Conservation (phyloP, 2,113 vertebrate species). For the Actenoides hombroni region DNA sequence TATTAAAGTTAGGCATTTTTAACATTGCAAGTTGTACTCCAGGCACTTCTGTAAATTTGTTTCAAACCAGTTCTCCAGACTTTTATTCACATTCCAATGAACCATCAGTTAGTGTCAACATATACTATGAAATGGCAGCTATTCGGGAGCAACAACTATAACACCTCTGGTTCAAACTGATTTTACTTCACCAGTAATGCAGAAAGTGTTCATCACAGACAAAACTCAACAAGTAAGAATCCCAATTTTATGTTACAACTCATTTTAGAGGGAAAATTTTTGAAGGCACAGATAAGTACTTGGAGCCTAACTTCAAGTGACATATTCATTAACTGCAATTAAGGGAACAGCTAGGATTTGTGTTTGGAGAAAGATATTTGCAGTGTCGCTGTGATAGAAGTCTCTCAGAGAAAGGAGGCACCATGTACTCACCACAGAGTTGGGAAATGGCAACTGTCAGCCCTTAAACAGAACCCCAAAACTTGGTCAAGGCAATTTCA, state of each 20-base stretch:
- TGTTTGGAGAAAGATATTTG: not conserved
- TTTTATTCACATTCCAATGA: not conserved
- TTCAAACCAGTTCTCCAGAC: not conserved
- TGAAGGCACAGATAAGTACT: not conserved
- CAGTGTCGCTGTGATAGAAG: fast-evolving
- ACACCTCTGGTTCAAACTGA: not conserved
- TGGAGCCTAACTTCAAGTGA: not conserved
- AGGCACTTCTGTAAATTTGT: not conserved
- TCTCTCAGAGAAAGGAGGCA: not conserved
- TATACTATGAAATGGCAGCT: not conserved
- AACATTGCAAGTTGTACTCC: not conserved
- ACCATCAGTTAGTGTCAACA: not conserved
- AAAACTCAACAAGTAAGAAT: not conserved
- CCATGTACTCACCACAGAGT: not conserved
- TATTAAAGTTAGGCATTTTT: not conserved
- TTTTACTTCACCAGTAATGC: not conserved
- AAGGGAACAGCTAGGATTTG: not conserved
- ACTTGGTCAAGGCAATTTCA: not conserved
- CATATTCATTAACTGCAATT: not conserved
- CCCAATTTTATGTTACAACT: not conserved
- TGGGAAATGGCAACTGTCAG: not conserved
- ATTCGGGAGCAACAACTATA: not conserved
- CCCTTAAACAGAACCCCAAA: not conserved
- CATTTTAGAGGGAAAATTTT: not conserved
- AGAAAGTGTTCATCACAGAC: not conserved